Base-by-base conservation (phyloP, 2,797 vertebrate genomes). In the Gallinago nigripennis region DNA sequence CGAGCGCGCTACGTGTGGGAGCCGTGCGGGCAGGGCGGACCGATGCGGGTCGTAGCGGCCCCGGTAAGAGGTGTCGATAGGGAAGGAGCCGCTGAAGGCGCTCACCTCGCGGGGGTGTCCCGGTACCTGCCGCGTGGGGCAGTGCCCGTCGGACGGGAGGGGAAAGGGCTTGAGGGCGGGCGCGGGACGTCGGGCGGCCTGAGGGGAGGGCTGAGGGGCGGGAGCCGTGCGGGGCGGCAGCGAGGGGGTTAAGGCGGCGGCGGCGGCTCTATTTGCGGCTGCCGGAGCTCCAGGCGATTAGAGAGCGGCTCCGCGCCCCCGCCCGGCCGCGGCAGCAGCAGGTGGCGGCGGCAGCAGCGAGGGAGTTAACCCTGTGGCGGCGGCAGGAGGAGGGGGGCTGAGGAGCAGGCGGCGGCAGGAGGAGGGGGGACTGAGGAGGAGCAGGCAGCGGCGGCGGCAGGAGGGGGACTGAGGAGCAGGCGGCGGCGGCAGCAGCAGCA, bases 391-490 rank as follows among this genome's bases (percentile, higher is more conserved):
- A 68, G 71, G 88, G 89, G 73, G 61, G 88, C 21, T 72, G 92
- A 91, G 94, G 76, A 75, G 63, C 23, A 50, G 79, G 73, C 91
- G 53, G 84, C 82, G 21, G 41, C 48, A 19, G 91, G 37, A 72
- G 79, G 71, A 64, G 41, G 92, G 70, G 85, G 85, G 65, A 46
- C 25, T 23, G 83, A 89, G 94, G 82, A 94, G 87, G 58, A 45
- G 92, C 45, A 8, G 86, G 95, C 87, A 86, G 75, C 93, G 54
- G 54, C 54, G 54, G 95, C 94, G 73, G 94, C 73, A 90, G 94
- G 94, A 69, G 96, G 88, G 96, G 95, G 94, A 82, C 39, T 61
- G 94, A 90, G 86, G 95, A 95, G 96, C 95, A 46, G 86, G 69
- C 65, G n/a, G 78, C 95, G 86, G 69, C 65, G n/a, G 81, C 95